phyloP scores from a whole-genome alignment of 30 jellyfish, hydroid and myxozoan species.

The Nemopilema nomurai region DNA sequence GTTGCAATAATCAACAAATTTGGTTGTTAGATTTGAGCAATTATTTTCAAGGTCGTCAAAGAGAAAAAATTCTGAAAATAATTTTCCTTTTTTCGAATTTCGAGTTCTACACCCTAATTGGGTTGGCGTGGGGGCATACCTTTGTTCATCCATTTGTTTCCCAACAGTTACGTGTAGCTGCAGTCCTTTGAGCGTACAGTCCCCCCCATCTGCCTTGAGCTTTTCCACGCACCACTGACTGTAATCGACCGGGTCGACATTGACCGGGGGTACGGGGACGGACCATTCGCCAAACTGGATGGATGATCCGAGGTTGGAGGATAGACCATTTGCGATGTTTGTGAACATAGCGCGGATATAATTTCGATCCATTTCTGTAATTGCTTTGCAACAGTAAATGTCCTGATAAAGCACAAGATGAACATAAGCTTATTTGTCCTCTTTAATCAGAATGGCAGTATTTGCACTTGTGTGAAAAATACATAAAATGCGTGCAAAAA shows the following conservation, averaged over 20 bases:
- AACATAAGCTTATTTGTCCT: neutral
- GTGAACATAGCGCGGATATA: conserved; percentile 18
- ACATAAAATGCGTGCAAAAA: no score
- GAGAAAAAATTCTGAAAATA: no score
- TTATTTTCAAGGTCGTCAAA: no score
- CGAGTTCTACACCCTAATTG: neutral
- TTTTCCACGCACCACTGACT: conserved; percentile 62
- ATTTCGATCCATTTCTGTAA: conserved; percentile 16
- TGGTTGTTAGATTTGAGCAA: no score
- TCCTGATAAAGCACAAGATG: conserved; percentile 1
- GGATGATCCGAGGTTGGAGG: conserved; percentile 43
- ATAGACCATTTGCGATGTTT: conserved; percentile 21
- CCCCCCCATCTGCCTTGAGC: conserved; percentile 15
- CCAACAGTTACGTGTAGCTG: conserved; percentile 14
- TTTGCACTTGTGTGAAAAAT: no score
- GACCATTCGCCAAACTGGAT: conserved; percentile 60
- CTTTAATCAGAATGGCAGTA: no score
- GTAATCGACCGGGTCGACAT: conserved; percentile 71
- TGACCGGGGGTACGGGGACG: conserved; percentile 82
- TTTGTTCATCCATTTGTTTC: conserved; percentile 25
- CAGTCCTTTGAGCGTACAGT: conserved; percentile 22
- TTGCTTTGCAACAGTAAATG: conserved; percentile 43
- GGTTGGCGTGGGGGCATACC: conserved; percentile 4
- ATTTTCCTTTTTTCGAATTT: no score
- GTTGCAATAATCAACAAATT: no score